A percentile compares a stretch with the other conserved stretches of the same genome.
These are phyloP conservation scores for Stratiomys singularior DNA, from an alignment of 2,888 invertebrate genomes.

Conservation along the genomic window DNA sequence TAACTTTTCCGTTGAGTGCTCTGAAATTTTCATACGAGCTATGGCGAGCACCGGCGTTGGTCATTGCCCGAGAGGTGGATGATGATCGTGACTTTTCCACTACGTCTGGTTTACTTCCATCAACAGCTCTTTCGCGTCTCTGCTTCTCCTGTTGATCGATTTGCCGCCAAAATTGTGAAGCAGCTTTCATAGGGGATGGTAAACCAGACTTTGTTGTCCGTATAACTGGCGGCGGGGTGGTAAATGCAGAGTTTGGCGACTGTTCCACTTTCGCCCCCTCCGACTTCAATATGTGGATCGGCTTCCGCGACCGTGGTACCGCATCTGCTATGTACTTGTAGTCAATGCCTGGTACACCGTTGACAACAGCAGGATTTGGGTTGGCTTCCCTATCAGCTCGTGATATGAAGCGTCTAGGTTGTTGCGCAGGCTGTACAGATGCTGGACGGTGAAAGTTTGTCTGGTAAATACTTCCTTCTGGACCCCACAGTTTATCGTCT, in stretches of 20 bases:
- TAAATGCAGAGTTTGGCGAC: slow-evolving; percentile 59
- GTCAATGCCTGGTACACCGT: slow-evolving; percentile 60
- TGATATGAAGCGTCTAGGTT: slow-evolving; percentile 46
- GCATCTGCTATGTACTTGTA: slow-evolving; percentile 78
- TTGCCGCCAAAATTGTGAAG: slow-evolving; percentile 74
- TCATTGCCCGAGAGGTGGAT: slow-evolving; percentile 60
- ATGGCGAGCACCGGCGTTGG: slow-evolving; percentile 58
- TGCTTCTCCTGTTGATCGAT: slow-evolving; percentile 69
- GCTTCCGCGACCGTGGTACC: slow-evolving; percentile 77
- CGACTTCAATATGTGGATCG: slow-evolving; percentile 73
- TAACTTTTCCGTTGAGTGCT: slow-evolving; percentile 25
- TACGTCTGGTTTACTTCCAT: slow-evolving; percentile 48
- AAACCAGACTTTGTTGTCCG: slow-evolving; percentile 62
- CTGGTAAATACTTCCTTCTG: slow-evolving; percentile 60
- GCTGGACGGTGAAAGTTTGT: slow-evolving; percentile 56
- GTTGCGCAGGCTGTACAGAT: slow-evolving; percentile 54
- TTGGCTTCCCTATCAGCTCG: slow-evolving; percentile 22
- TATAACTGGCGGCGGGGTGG: slow-evolving; percentile 56
- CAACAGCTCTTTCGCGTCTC: slow-evolving; percentile 56
- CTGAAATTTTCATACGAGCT: slow-evolving; percentile 53
- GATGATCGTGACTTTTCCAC: slow-evolving; percentile 61
- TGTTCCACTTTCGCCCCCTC: slow-evolving; percentile 61
- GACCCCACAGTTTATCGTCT: slow-evolving; percentile 65
- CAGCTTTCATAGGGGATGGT: slow-evolving; percentile 64
- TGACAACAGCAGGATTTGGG: neutral